Evolutionary conservation across 92 coral and sea anemone genomes (phyloP).

Genomic region (Galaxea fascicularis): DNA sequence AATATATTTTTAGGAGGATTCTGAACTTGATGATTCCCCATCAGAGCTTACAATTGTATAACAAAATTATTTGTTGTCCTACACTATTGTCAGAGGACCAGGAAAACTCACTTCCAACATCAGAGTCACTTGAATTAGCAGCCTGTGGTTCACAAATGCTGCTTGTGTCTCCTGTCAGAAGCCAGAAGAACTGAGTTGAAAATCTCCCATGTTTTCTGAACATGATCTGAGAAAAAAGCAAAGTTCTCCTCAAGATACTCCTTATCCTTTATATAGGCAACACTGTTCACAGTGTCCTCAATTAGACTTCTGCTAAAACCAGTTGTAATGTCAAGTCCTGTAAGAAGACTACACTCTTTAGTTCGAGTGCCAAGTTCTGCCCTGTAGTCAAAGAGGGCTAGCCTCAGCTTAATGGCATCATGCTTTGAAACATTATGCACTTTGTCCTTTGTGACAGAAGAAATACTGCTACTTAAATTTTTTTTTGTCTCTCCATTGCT

Average conservation of each 20-base stretch:
- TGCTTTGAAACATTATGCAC: constrained; percentile 3
- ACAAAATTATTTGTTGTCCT: too few species aligned
- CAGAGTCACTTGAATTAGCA: too few species aligned
- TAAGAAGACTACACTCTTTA: constrained; percentile 31
- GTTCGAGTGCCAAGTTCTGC: constrained; percentile 32
- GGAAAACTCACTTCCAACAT: too few species aligned
- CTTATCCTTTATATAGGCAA: constrained; percentile 32
- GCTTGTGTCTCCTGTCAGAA: not conserved
- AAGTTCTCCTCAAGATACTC: constrained; percentile 31
- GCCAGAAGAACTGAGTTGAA: not conserved
- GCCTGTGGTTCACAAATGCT: too few species aligned
- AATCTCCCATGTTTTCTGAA: constrained; percentile 37
- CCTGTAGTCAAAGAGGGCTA: constrained; percentile 36
- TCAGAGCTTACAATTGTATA: too few species aligned
- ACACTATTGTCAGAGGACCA: too few species aligned
- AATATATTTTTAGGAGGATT: too few species aligned
- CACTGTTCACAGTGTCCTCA: constrained; percentile 19
- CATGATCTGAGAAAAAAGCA: constrained; percentile 60
- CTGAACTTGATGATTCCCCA: too few species aligned
- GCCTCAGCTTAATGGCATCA: not conserved
- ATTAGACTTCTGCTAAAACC: constrained; percentile 42
- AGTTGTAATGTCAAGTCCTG: constrained; percentile 66
- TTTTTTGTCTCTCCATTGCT: not conserved
- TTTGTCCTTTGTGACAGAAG: not conserved
- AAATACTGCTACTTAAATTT: not conserved